Base-by-base conservation (phyloP, 1,140 invertebrate species). In the Meloidogyne exigua region DNA sequence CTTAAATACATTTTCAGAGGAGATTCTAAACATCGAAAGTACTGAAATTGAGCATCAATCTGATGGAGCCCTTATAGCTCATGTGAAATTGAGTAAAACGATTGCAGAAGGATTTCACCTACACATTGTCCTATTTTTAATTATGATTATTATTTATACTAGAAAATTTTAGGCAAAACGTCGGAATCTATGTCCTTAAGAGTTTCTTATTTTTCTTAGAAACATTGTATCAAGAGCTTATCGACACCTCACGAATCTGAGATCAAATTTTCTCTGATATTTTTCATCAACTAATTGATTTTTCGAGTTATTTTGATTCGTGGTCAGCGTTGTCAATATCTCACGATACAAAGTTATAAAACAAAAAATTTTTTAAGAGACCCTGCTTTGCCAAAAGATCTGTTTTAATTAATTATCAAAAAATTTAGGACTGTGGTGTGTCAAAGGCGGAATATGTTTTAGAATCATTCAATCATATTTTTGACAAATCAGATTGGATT, bases 21-120 rank as follows among this genome's bases (percentile, higher is more conserved):
- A 57, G 9, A 57, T 57, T n/a, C 18, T 57, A n/a, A 7, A 5
- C 49, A 57, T 57, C 9, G 49, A 57, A n/a, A n/a, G 49, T n/a
- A 57, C 49, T 9, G 7, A 57, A n/a, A 57, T 57, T 4, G 49
- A 57, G n/a, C 49, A 57, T 12, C 49, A 57, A n/a, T n/a, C 49
- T 57, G 49, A 57, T n/a, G 49, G 49, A 57, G 49, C 13, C 1
- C 49, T 57, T 1, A 57, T 57, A 57, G 49, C 49, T n/a, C 18
- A 57, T n/a, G 49, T 57, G 18, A 57, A 57, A 57, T n/a, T 57
- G 49, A 18, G 49, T 1, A 57, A n/a, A 9, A 57, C 49, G 4
- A 57, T 57, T 57, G 49, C 49, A n/a, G 49, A 57, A n/a, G 49
- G 49, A 57, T 57, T 57, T n/a, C 49, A 57, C 18, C 49, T 57